These are phyloP conservation scores for Thyatira batis DNA, from an alignment of 2,888 invertebrate species.

Conservation along the genomic window DNA sequence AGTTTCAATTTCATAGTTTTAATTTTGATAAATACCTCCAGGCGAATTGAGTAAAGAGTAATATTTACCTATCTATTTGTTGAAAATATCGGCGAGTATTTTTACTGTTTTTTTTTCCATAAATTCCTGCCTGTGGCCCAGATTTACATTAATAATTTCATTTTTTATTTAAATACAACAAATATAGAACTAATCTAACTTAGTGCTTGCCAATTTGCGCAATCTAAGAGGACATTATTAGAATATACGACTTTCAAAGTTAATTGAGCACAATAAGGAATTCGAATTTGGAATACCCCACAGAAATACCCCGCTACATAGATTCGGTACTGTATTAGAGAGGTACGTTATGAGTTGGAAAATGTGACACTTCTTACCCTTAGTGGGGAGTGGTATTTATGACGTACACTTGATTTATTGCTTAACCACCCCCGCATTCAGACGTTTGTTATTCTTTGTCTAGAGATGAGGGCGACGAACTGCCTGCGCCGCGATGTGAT, in stretches of 20 bases:
- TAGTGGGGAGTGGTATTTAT: slow-evolving; percentile 49
- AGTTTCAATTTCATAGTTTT: too few species aligned
- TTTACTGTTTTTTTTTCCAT: too few species aligned
- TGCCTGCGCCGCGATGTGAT: too few species aligned
- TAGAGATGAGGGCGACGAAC: slow-evolving; percentile 36
- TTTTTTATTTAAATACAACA: too few species aligned
- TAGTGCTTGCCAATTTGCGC: neutral
- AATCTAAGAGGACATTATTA: slow-evolving; percentile 21
- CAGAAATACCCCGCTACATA: neutral
- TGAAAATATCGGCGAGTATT: too few species aligned
- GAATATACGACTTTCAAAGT: slow-evolving; percentile 29
- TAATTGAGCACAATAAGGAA: slow-evolving; percentile 11
- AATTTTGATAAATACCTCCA: too few species aligned
- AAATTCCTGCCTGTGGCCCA: too few species aligned
- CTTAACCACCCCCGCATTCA: slow-evolving; percentile 34
- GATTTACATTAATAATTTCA: too few species aligned
- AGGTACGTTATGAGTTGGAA: slow-evolving; percentile 46
- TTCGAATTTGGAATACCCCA: slow-evolving; percentile 3
- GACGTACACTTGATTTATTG: slow-evolving; percentile 54
- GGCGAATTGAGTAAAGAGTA: too few species aligned
- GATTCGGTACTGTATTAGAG: slow-evolving; percentile 3
- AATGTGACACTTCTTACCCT: slow-evolving; percentile 55
- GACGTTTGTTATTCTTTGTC: slow-evolving; percentile 51
- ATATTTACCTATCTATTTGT: too few species aligned
- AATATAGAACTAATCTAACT: neutral